phyloP scores from a whole-genome alignment of 2,888 invertebrate genomes.

The Drosophila monieri region DNA sequence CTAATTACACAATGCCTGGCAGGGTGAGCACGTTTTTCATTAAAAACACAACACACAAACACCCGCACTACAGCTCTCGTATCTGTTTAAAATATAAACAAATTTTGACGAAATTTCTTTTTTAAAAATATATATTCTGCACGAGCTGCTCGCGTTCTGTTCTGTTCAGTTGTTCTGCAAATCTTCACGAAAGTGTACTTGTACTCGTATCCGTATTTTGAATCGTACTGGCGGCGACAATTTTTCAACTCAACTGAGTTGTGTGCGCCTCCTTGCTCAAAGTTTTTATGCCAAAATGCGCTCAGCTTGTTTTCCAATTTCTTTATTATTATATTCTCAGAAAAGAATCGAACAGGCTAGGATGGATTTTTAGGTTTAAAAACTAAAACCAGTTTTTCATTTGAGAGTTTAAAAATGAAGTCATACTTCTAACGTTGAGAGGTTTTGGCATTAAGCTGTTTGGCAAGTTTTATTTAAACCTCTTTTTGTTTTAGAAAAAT shows the following conservation, averaged over 20 bases:
- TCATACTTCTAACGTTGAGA: background rate
- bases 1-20: constrained; percentile 55
- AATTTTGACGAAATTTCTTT: constrained; percentile 25
- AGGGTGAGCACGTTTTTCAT: constrained; percentile 33
- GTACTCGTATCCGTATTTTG: constrained; percentile 35
- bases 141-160: constrained; percentile 42
- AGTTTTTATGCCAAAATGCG: constrained; percentile 76
- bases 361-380: constrained; percentile 13
- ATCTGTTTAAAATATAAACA: constrained; percentile 34
- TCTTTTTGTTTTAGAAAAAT: background rate
- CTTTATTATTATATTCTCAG: constrained; percentile 67
- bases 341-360: constrained; percentile 45
- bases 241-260: constrained; percentile 80
- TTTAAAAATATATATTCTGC: constrained; percentile 39
- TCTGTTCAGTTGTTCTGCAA: constrained; percentile 24
- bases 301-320: constrained; percentile 66
- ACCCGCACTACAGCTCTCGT: constrained; percentile 9
- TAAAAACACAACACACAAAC: constrained; percentile 35
- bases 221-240: constrained; percentile 76
- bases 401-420: background rate
- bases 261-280: constrained; percentile 75
- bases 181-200: constrained; percentile 13
- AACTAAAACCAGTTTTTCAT: background rate
- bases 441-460: background rate
- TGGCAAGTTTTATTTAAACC: background rate